Evolutionary conservation across 2,797 vertebrate genomes (phyloP).

Genomic region (Triplophysa bombifrons): DNA sequence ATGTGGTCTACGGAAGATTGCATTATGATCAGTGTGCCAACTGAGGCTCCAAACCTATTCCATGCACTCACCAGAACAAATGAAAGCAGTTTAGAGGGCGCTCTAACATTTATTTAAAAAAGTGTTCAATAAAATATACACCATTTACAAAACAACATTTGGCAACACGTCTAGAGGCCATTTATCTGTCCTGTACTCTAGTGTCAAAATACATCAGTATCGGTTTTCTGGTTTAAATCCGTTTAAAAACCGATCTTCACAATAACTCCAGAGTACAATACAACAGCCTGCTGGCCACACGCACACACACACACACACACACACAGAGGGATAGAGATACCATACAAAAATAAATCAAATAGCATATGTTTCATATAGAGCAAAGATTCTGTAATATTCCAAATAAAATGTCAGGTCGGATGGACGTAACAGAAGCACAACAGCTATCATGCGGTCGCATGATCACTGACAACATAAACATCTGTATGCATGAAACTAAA

Average conservation of each 20-base stretch:
- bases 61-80: neutral
- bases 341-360: constrained; percentile 73
- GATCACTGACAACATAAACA: constrained; percentile 42
- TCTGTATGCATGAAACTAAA: constrained; percentile 20
- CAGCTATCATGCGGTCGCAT: constrained; percentile 57
- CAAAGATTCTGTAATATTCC: constrained; percentile 43
- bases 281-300: constrained; percentile 60
- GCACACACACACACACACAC: constrained; percentile 40
- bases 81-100: neutral
- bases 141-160: constrained; percentile 68
- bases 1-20: neutral
- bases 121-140: constrained; percentile 76
- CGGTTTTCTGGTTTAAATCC: constrained; percentile 88
- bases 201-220: constrained; percentile 86
- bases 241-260: constrained; percentile 98
- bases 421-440: constrained; percentile 55
- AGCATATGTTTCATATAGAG: constrained; percentile 51
- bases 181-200: constrained; percentile 63
- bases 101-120: constrained; percentile 73
- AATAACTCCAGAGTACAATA: constrained; percentile 82
- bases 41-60: too few relatives aligned
- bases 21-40: neutral
- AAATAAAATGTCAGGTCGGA: constrained; percentile 35
- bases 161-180: constrained; percentile 64
- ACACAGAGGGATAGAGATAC: constrained; percentile 40